phyloP scores from a whole-genome alignment of 2,797 vertebrate species.

The Buceros bicornis region DNA sequence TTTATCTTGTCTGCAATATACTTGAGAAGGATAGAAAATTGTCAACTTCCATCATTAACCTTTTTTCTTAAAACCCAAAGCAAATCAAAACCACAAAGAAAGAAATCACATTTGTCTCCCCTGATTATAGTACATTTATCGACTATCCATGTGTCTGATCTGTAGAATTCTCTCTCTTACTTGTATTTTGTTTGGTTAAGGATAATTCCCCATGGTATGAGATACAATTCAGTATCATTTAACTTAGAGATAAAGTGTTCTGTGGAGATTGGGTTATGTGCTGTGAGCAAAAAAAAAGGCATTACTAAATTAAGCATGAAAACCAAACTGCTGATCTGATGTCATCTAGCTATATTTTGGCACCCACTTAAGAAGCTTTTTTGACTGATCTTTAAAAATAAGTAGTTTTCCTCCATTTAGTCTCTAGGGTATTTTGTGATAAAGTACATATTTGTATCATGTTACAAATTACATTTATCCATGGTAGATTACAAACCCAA shows the following conservation, averaged over 20 bases:
- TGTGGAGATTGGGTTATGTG: conserved; percentile 32
- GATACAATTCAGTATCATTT: background rate
- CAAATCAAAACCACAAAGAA: background rate
- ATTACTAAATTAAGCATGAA: conserved; percentile 22
- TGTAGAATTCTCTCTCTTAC: conserved; percentile 10
- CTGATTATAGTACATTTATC: conserved; percentile 17
- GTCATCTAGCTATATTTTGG: background rate
- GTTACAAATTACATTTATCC: background rate
- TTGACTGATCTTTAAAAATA: background rate
- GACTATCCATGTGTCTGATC: background rate
- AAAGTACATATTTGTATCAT: background rate
- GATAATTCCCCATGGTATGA: background rate
- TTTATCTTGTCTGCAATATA: conserved; percentile 28
- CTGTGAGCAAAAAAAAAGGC: background rate
- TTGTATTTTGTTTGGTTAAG: conserved; percentile 4
- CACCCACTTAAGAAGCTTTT: conserved; percentile 5
- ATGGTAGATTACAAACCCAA: background rate
- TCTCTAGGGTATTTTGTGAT: background rate
- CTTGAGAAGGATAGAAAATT: conserved; percentile 45
- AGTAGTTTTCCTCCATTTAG: background rate
- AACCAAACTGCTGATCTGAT: conserved; percentile 13
- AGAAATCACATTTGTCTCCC: background rate
- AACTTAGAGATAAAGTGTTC: conserved; percentile 11
- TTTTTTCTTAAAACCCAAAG: background rate
- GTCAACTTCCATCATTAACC: conserved; percentile 24